These are phyloP conservation scores for Thrips palmi DNA, from an alignment of 1,140 invertebrate species.

Conservation along the genomic window DNA sequence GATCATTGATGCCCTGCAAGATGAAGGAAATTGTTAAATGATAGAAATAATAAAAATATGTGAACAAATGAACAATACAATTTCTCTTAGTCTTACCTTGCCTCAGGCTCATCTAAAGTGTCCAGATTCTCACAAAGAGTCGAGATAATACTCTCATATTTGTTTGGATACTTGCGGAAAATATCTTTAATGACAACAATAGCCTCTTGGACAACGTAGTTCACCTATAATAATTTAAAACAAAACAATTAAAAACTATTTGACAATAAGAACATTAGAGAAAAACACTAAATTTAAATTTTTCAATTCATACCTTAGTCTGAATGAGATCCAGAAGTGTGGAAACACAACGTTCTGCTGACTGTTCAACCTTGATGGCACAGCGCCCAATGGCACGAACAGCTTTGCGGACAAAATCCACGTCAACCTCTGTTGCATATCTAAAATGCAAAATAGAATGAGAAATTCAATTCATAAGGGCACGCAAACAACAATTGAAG, in stretches of 20 bases:
- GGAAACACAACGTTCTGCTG: constrained; percentile 94
- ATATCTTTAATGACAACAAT: constrained; percentile 99
- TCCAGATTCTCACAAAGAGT: constrained; percentile 98
- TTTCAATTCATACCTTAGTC: constrained; percentile 56
- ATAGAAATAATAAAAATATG: constrained; percentile 9
- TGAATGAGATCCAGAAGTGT: constrained; percentile 98
- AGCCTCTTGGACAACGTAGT: constrained; percentile 99
- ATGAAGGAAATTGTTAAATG: constrained; percentile 11
- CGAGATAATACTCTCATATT: constrained; percentile 99
- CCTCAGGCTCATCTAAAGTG: constrained; percentile 97
- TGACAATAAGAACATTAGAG: not conserved
- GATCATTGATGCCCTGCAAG: constrained; percentile 97
- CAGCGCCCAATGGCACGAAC: constrained; percentile 96
- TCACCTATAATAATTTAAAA: constrained; percentile 35
- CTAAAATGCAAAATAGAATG: constrained; percentile 18
- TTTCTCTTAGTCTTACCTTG: constrained; percentile 29
- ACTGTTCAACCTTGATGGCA: constrained; percentile 98
- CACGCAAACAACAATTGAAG: constrained; percentile 11
- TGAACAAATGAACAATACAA: not conserved
- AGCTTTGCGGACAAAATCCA: constrained; percentile 99
- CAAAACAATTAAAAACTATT: not conserved
- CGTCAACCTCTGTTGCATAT: constrained; percentile 96
- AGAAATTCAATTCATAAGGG: not conserved
- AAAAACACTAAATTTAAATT: constrained; percentile 1
- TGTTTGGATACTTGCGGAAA: constrained; percentile 99